phyloP scores from a whole-genome alignment of 2,797 vertebrate genomes.

The Hirundo rustica region DNA sequence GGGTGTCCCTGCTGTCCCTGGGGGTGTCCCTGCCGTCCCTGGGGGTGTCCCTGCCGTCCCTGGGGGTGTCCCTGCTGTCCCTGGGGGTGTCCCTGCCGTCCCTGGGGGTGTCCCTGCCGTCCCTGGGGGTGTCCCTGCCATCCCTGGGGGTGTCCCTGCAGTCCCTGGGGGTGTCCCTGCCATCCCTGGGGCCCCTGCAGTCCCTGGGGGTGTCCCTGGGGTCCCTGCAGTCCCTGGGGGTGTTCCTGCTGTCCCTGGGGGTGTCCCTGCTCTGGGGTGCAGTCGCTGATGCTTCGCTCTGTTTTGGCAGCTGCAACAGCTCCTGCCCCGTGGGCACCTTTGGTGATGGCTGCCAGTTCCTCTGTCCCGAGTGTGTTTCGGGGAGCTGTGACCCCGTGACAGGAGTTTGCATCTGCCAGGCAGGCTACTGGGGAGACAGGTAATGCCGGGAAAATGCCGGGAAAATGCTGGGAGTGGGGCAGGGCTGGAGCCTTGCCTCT shows the following conservation, averaged over 20 bases:
- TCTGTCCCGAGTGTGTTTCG: slow-evolving; percentile 81
- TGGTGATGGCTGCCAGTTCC: slow-evolving; percentile 82
- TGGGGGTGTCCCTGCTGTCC: rapidly evolving
- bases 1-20: neutral
- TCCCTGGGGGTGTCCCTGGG: too few species aligned
- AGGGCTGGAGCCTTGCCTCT: rapidly evolving
- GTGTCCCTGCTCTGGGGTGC: neutral
- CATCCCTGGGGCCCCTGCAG: too few species aligned
- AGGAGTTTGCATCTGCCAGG: slow-evolving; percentile 88
- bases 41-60: neutral
- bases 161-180: too few species aligned
- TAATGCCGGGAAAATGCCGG: slow-evolving; percentile 42
- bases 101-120: neutral
- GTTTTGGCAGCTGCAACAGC: slow-evolving; percentile 82
- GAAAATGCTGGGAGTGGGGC: rapidly evolving
- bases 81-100: neutral
- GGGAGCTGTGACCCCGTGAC: slow-evolving; percentile 87
- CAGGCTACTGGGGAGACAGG: slow-evolving; percentile 90
- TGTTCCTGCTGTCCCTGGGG: rapidly evolving
- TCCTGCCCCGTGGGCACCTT: slow-evolving; percentile 81
- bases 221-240: neutral
- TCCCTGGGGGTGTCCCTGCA: too few species aligned
- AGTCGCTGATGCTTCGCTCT: rapidly evolving
- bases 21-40: neutral
- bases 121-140: too few species aligned